Evolutionary conservation across 2,797 vertebrate species (phyloP), one percentile per base, ranked within the genome.

Genomic region (Aulostomus chinensis): DNA sequence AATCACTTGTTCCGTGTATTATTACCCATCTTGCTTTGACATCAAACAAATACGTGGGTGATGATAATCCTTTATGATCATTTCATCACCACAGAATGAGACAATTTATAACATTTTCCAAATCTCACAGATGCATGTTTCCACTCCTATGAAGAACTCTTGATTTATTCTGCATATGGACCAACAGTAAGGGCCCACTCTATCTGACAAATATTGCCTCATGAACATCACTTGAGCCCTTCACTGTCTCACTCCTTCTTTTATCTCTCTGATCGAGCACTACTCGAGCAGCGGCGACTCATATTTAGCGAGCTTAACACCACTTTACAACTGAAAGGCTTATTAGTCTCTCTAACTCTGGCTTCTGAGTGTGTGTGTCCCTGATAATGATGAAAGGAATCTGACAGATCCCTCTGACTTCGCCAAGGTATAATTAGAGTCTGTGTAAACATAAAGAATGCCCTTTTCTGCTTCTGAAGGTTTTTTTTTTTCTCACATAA

Each of bases 401-500:
- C 31, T 58, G 42, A 65, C 59, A 14, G 28, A 42, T 63, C 34
- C 24, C 17, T 66, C 30, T 43, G 40, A 58, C 36, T 70, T 61
- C 50, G 30, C 46, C 25, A 29, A 43, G 25, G 45, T 67, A 7
- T 58, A 68, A 78, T 74, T 67, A 58, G 28, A 54, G 48, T 42
- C 36, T 40, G 58, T 43, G 21, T 33, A 58, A 75, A 78, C 59
- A 54, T 2, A 13, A 41, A 46, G 49, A 61, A 54, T 55, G 16
- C 16, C 52, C 42, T 57, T 58, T 40, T 47, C n/a, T 65, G 7
- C 30, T 53, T 60, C 43, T 50, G 21, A 58, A 5, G 30, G n/a
- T n/a, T n/a, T n/a, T n/a, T n/a, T n/a, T n/a, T n/a, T 68, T 53
- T 52, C 37, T 73, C 71, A 48, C 55, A 56, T 71, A 50, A 64